Evolutionary conservation across 2,888 invertebrate species (phyloP).

Genomic region (Nymphalis polychloros): DNA sequence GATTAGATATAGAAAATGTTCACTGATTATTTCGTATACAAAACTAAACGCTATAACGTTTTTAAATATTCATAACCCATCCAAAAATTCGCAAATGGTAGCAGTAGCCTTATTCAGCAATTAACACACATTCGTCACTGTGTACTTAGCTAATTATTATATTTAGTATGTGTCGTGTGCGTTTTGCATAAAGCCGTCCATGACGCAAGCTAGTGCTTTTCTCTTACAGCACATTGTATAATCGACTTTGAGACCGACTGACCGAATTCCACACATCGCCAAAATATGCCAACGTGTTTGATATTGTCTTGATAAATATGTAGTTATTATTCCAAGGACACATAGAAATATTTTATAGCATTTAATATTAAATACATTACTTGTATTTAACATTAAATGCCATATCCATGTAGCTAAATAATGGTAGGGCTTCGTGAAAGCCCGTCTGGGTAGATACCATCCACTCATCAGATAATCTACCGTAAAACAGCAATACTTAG

Average conservation of each 20-base stretch:
- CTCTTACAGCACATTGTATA: conserved; percentile 63
- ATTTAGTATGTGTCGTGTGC: conserved; percentile 10
- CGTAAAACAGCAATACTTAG: too few species aligned
- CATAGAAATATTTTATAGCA: not conserved
- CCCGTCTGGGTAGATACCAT: too few species aligned
- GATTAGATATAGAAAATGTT: too few species aligned
- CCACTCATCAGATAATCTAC: too few species aligned
- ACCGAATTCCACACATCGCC: conserved; percentile 51
- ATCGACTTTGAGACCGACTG: conserved; percentile 69
- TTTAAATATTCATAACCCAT: not conserved
- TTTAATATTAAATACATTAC: not conserved
- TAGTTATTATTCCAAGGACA: not conserved
- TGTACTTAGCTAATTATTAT: not conserved
- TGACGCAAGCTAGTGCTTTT: conserved; percentile 59
- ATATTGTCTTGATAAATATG: not conserved
- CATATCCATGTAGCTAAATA: too few species aligned
- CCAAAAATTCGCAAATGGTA: not conserved
- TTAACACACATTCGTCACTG: not conserved
- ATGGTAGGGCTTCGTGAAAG: too few species aligned
- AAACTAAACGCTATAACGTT: too few species aligned
- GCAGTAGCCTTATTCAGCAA: not conserved
- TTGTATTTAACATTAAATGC: not conserved
- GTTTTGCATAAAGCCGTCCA: conserved; percentile 44
- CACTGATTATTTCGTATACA: too few species aligned
- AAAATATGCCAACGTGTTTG: conserved; percentile 2